phyloP scores from a whole-genome alignment of 2,113 vertebrate genomes.

The Triplophysa tibetana region DNA sequence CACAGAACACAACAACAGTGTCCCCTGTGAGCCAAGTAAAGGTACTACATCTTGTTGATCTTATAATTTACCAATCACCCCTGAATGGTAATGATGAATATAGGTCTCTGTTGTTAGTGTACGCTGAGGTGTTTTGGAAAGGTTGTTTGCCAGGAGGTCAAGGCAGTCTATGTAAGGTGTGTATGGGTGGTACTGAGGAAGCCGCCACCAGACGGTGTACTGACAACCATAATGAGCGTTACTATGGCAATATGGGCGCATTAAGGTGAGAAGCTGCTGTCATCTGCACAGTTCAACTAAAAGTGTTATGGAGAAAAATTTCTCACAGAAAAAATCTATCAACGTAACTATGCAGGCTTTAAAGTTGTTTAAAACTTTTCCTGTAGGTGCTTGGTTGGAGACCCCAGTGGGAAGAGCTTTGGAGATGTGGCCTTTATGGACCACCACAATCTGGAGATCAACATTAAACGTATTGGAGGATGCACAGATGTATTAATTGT shows the following conservation, averaged over 20 bases:
- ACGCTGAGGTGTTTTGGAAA: constrained; percentile 85
- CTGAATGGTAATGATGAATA: too few species aligned
- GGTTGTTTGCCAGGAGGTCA: constrained; percentile 85
- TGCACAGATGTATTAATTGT: not conserved
- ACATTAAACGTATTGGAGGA: constrained; percentile 78
- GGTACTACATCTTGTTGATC: constrained; percentile 64
- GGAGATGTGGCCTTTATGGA: constrained; percentile 89
- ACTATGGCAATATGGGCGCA: constrained; percentile 88
- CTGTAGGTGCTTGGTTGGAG: constrained; percentile 84
- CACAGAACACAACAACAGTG: constrained; percentile 65
- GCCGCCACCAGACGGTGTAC: constrained; percentile 79
- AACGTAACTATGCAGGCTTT: not conserved
- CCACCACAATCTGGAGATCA: constrained; percentile 81
- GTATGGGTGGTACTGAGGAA: constrained; percentile 79
- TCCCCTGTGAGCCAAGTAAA: constrained; percentile 75
- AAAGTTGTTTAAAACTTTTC: not conserved
- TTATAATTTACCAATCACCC: too few species aligned
- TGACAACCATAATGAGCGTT: constrained; percentile 84
- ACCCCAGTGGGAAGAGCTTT: constrained; percentile 81
- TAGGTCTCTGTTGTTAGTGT: constrained; percentile 68
- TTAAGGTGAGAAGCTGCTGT: constrained; percentile 72
- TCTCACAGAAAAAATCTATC: not conserved
- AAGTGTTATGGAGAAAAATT: not conserved
- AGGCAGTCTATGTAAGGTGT: constrained; percentile 85
- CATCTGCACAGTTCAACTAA: not conserved